These are phyloP conservation scores for Acanthosepion pharaonis DNA, from an alignment of 2,888 invertebrate species.

Conservation along the genomic window DNA sequence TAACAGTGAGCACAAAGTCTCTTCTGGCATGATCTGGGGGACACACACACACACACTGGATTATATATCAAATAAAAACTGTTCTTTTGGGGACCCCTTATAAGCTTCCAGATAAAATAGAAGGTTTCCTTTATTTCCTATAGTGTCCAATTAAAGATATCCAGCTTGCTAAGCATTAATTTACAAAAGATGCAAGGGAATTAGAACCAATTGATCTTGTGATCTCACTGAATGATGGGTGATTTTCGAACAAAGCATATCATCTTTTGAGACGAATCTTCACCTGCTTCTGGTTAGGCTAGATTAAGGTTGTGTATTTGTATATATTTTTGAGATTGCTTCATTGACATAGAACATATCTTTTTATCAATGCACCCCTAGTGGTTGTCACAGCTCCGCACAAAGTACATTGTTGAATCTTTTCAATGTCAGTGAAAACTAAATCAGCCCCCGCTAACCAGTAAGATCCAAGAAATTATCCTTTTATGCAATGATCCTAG, in stretches of 20 bases:
- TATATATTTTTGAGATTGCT: slow-evolving; percentile 6
- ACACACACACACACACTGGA: too few relatives aligned
- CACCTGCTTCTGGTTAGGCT: background rate
- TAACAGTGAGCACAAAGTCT: too few relatives aligned
- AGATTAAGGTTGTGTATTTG: background rate
- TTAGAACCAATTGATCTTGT: background rate
- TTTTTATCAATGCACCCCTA: background rate
- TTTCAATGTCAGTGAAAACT: slow-evolving; percentile 9
- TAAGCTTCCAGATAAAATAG: background rate
- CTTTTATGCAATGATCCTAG: background rate
- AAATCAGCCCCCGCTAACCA: slow-evolving; percentile 11
- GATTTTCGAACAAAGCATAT: slow-evolving; percentile 16
- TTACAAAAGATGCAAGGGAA: background rate
- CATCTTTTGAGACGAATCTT: background rate
- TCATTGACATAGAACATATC: background rate
- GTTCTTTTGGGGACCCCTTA: background rate
- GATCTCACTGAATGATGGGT: background rate
- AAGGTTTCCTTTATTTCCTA: background rate
- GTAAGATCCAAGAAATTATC: background rate
- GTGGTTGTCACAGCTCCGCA: background rate
- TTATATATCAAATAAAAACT: background rate
- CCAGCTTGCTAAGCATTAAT: slow-evolving; percentile 21
- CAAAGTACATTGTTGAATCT: slow-evolving; percentile 33
- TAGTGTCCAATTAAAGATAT: background rate
- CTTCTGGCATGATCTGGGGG: too few relatives aligned